Percentiles rank a stretch among this genome's conserved stretches.
Conservation (phyloP, 2,113 vertebrate species). For the Tachysurus fulvidraco region DNA sequence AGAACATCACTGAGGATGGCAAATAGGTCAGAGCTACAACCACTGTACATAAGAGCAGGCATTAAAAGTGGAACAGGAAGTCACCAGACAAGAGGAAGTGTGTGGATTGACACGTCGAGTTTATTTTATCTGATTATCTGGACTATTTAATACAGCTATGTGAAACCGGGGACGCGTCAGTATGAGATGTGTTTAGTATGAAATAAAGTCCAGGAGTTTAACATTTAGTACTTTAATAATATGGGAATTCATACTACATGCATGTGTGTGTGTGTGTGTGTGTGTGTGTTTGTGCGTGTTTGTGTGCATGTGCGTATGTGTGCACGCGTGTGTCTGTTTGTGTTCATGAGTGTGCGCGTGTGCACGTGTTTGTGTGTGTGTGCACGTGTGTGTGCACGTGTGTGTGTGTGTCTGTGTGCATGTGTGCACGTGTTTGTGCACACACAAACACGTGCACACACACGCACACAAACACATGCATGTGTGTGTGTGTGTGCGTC, state of each 20-base stretch:
- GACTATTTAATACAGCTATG: neutral
- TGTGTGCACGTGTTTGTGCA: neutral
- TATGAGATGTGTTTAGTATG: neutral
- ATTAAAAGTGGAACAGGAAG: constrained; percentile 29
- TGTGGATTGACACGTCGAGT: no score
- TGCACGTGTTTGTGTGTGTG: neutral
- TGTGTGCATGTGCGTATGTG: neutral
- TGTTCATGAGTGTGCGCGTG: neutral
- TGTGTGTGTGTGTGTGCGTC: no score
- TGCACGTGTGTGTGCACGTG: neutral
- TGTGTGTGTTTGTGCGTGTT: no score
- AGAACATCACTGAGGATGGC: neutral
- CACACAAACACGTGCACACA: no score
- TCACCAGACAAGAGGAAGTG: constrained; percentile 4
- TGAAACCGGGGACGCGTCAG: neutral
- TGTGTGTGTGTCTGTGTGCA: neutral
- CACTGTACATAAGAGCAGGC: neutral
- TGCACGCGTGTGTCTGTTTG: neutral
- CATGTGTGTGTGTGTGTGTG: no score
- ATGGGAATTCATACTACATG: neutral
- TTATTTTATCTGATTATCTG: neutral
- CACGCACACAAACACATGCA: no score
- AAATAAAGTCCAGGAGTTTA: neutral
- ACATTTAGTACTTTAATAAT: neutral
- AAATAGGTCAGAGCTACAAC: neutral